These are phyloP conservation scores for Cyprinus carpio DNA, from an alignment of 2,113 vertebrate species.

Conservation along the genomic window DNA sequence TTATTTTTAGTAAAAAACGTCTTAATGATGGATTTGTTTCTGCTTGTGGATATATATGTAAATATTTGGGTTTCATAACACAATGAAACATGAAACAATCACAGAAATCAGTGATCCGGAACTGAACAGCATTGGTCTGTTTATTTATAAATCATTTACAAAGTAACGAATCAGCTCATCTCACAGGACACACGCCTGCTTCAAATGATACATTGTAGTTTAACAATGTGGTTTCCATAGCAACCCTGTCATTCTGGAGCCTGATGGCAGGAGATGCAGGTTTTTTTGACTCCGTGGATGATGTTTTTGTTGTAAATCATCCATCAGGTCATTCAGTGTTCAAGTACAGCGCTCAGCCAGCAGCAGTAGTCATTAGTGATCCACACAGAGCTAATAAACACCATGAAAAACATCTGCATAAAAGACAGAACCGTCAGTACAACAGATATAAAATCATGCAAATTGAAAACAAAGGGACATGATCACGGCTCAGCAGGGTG, in stretches of 20 bases:
- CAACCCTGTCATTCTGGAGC: too few relatives aligned
- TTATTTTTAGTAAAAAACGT: too few relatives aligned
- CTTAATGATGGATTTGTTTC: too few relatives aligned
- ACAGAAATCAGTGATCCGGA: not conserved
- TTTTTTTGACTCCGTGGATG: too few relatives aligned
- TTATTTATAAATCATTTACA: conserved; percentile 53
- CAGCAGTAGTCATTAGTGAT: conserved; percentile 18
- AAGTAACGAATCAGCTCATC: conserved; percentile 41
- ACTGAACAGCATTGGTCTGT: conserved; percentile 25
- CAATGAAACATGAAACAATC: not conserved
- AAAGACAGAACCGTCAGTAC: conserved; percentile 23
- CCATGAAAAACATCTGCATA: conserved; percentile 2
- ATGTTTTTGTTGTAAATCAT: too few relatives aligned
- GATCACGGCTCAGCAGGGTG: too few relatives aligned
- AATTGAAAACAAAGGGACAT: too few relatives aligned
- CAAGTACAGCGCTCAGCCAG: conserved; percentile 15
- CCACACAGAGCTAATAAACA: not conserved
- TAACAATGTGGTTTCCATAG: not conserved
- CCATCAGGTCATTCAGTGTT: too few relatives aligned
- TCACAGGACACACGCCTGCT: conserved; percentile 11
- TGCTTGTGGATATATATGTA: too few relatives aligned
- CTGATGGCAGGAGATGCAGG: too few relatives aligned
- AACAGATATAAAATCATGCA: conserved; percentile 43
- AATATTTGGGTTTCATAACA: not conserved
- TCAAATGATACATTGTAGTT: not conserved